Percentiles rank a stretch among this genome's conserved stretches.
Conservation (phyloP, 2,888 invertebrate genomes). For the Linhomoeus sp. region DNA sequence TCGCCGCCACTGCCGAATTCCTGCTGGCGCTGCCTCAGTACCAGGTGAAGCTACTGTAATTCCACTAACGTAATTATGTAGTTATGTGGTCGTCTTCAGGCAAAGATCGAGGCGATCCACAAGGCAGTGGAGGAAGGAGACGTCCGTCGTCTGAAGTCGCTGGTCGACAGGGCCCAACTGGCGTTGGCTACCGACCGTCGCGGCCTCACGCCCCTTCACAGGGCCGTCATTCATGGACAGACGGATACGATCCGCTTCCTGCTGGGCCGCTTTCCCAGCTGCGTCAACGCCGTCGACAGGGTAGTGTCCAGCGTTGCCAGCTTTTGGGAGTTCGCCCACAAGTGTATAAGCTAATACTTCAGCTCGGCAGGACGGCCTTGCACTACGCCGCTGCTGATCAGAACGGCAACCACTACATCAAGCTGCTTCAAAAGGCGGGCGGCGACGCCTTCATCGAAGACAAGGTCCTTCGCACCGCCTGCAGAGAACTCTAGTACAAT, state of each 20-base stretch:
- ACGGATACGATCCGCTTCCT: slow-evolving; percentile 52
- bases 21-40: slow-evolving; percentile 65
- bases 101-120: slow-evolving; percentile 71
- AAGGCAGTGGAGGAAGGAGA: slow-evolving; percentile 62
- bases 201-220: slow-evolving; percentile 65
- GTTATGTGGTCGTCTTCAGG: slow-evolving; percentile 36
- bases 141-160: slow-evolving; percentile 49
- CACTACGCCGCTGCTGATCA: slow-evolving; percentile 28
- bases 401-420: slow-evolving; percentile 27
- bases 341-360: slow-evolving; percentile 1
- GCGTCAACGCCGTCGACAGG: slow-evolving; percentile 29
- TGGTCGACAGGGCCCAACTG: slow-evolving; percentile 47
- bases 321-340: not conserved
- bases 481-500: too few species aligned
- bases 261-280: slow-evolving; percentile 30
- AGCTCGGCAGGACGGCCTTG: slow-evolving; percentile 25
- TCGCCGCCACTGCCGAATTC: slow-evolving; percentile 62
- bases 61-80: not conserved
- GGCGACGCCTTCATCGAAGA: slow-evolving; percentile 28
- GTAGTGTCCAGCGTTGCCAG: slow-evolving; percentile 12
- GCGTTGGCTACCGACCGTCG: slow-evolving; percentile 61
- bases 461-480: too few species aligned
- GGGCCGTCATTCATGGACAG: slow-evolving; percentile 54
- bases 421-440: slow-evolving; percentile 26
- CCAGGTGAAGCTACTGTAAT: slow-evolving; percentile 41